Evolutionary conservation across 1,140 invertebrate species (phyloP).

Genomic region (Drosophila azteca): DNA sequence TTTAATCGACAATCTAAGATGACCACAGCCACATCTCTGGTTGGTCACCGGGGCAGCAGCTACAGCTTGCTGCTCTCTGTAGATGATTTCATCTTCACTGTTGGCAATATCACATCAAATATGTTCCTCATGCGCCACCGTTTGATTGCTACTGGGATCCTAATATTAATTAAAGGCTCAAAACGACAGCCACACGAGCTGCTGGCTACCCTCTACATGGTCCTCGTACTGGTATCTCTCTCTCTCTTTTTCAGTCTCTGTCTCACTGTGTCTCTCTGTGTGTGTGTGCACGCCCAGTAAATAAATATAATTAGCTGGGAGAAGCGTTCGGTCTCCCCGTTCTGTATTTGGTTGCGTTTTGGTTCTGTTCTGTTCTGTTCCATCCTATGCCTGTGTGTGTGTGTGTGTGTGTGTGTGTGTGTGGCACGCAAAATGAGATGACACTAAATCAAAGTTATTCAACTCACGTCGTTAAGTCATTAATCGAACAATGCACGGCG

Average conservation of each 20-base stretch:
- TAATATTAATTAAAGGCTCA: constrained; percentile 72
- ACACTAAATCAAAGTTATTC: constrained; percentile 82
- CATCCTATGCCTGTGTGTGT: constrained; percentile 14
- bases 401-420: constrained; percentile 27
- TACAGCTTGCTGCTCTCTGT: not conserved
- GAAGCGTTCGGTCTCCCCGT: not conserved
- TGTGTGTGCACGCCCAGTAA: constrained; percentile 55
- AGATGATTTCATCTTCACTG: not conserved
- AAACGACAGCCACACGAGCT: constrained; percentile 24
- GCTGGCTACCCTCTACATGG: not conserved
- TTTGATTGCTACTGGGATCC: constrained; percentile 57
- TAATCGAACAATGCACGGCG: constrained; percentile 79
- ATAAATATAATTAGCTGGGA: constrained; percentile 76
- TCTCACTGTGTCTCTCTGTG: not conserved
- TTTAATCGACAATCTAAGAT: no score
- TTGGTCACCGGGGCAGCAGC: not conserved
- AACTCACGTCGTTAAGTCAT: constrained; percentile 81
- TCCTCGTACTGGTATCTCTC: not conserved
- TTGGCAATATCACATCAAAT: constrained; percentile 44
- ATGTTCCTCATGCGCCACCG: constrained; percentile 52
- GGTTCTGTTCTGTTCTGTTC: not conserved
- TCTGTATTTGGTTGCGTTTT: not conserved
- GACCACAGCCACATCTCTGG: not conserved
- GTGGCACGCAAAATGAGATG: constrained; percentile 70
- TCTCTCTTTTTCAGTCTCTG: not conserved